Conservation (phyloP, 2,113 vertebrate species). For the Cololabis saira region DNA sequence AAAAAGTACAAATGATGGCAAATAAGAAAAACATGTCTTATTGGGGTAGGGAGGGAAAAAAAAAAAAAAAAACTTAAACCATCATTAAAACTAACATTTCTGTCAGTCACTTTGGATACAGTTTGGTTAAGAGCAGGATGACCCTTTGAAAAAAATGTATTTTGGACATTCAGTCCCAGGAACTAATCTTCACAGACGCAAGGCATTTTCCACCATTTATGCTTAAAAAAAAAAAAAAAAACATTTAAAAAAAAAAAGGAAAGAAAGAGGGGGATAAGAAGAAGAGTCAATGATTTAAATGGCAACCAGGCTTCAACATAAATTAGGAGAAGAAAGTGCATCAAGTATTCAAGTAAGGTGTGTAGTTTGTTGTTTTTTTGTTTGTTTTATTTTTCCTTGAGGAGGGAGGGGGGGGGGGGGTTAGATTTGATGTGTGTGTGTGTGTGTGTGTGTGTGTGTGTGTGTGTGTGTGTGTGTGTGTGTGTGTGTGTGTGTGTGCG, state of each 20-base stretch:
- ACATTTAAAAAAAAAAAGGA: too few relatives aligned
- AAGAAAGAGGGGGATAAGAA: slow-evolving; percentile 30
- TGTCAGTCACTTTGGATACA: slow-evolving; percentile 70
- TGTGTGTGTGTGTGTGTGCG: slow-evolving; percentile 14
- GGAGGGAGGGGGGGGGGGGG: slow-evolving; percentile 58
- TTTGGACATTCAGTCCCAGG: slow-evolving; percentile 44
- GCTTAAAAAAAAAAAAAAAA: neutral
- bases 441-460: too few relatives aligned
- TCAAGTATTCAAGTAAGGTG: slow-evolving; percentile 95
- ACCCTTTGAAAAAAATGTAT: slow-evolving; percentile 22
- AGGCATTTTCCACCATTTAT: slow-evolving; percentile 46
- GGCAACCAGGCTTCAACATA: slow-evolving; percentile 66
- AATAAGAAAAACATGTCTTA: slow-evolving; percentile 23
- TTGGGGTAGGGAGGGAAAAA: neutral
- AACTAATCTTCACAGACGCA: slow-evolving; percentile 47
- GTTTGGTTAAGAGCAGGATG: slow-evolving; percentile 58
- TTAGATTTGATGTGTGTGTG: neutral
- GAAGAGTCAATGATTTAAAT: slow-evolving; percentile 69
- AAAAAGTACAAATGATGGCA: slow-evolving; percentile 55
- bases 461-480: too few relatives aligned
- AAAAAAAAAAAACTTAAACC: neutral
- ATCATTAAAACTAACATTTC: slow-evolving; percentile 65
- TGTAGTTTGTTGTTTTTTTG: too few relatives aligned
- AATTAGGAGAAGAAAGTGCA: slow-evolving; percentile 93
- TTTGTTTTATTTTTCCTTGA: too few relatives aligned